phyloP scores from a whole-genome alignment of 2,797 vertebrate species.

The Onychomys torridus region DNA sequence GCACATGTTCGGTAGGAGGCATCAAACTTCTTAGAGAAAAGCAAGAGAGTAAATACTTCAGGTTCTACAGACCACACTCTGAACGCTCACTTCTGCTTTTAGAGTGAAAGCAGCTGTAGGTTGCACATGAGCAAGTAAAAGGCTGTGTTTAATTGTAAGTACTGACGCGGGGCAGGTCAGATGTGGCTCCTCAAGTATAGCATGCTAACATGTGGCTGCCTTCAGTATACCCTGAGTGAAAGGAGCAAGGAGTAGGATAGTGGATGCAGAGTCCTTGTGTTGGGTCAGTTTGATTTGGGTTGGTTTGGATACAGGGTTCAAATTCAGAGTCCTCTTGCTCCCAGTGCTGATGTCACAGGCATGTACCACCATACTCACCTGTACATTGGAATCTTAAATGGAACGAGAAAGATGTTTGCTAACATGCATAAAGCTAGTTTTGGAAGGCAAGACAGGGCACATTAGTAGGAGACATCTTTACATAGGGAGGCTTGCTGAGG shows the following conservation, averaged over 20 bases:
- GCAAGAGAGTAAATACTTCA: conserved; percentile 18
- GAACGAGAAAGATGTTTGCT: background rate
- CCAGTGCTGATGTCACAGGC: background rate
- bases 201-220: background rate
- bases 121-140: background rate
- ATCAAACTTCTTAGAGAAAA: background rate
- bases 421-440: background rate
- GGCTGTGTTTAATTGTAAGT: background rate
- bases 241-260: background rate
- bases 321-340: background rate
- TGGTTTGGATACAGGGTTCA: background rate
- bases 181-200: background rate
- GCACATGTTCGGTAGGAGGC: background rate
- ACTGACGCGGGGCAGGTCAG: background rate
- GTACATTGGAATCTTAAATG: background rate
- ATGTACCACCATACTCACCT: background rate
- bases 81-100: background rate
- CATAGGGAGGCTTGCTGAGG: background rate
- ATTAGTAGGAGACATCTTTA: too few relatives aligned
- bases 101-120: background rate
- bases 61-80: background rate
- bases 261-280: background rate
- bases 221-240: background rate
- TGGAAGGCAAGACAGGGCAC: background rate
- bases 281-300: background rate